These are phyloP conservation scores for Nyctalus aviator DNA, from an alignment of 2,797 vertebrate species.

Conservation along the genomic window DNA sequence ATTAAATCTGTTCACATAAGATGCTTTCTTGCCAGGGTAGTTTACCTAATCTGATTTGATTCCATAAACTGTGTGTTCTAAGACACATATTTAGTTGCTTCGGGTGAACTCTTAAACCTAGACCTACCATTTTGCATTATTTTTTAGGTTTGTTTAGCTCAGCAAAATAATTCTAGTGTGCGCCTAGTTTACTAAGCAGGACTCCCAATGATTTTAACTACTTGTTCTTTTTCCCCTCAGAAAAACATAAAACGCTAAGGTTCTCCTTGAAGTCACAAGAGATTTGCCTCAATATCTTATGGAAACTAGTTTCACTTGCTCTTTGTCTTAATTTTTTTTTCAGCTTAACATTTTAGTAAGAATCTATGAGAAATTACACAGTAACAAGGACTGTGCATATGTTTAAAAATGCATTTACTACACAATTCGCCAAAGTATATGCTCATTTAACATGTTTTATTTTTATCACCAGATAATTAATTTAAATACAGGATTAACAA, in stretches of 20 bases:
- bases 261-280: neutral
- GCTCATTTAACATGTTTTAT: neutral
- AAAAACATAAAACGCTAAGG: conserved; percentile 32
- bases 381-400: neutral
- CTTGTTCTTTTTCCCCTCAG: neutral
- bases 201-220: conserved; percentile 33
- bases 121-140: neutral
- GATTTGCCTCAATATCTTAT: neutral
- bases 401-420: neutral
- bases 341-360: neutral
- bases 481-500: neutral
- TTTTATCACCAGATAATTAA: neutral
- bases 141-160: conserved; percentile 32
- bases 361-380: neutral
- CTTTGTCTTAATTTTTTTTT: neutral
- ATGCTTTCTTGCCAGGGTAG: neutral
- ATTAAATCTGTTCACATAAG: neutral
- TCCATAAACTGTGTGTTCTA: neutral
- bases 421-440: neutral
- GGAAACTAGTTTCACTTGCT: neutral
- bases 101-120: neutral
- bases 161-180: conserved; percentile 33
- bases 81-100: neutral
- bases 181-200: neutral
- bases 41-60: neutral